These are phyloP conservation scores for Sylvia borin DNA, from an alignment of 2,797 vertebrate species.

Conservation along the genomic window DNA sequence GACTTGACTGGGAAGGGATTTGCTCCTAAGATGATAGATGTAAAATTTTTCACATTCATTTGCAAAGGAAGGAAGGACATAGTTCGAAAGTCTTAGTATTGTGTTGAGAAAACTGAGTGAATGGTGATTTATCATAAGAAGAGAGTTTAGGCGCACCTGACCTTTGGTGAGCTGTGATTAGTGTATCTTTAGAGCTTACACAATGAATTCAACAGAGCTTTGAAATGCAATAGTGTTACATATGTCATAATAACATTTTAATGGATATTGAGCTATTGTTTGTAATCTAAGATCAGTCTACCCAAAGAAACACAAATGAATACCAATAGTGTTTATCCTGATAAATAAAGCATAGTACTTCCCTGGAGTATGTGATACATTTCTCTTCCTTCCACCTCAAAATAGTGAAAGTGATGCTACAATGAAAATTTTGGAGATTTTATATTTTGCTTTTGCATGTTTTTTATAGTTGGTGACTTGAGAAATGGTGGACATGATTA, in stretches of 20 bases:
- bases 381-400: background rate
- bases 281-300: background rate
- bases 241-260: background rate
- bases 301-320: background rate
- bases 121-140: background rate
- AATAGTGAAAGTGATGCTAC: background rate
- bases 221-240: background rate
- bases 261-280: background rate
- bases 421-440: background rate
- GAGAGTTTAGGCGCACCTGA: background rate
- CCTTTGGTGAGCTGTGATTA: background rate
- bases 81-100: background rate
- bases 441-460: background rate
- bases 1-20: background rate
- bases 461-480: background rate
- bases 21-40: background rate
- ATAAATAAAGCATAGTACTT: background rate
- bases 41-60: background rate
- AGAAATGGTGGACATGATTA: background rate
- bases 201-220: background rate
- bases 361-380: accelerated
- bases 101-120: background rate
- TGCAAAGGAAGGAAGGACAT: background rate
- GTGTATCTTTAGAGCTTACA: background rate
- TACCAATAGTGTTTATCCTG: background rate